Percentiles rank a stretch among this genome's conserved stretches.
Evolutionary conservation across 2,113 vertebrate species (phyloP).

Genomic region (Coryphaenoides rupestris): DNA sequence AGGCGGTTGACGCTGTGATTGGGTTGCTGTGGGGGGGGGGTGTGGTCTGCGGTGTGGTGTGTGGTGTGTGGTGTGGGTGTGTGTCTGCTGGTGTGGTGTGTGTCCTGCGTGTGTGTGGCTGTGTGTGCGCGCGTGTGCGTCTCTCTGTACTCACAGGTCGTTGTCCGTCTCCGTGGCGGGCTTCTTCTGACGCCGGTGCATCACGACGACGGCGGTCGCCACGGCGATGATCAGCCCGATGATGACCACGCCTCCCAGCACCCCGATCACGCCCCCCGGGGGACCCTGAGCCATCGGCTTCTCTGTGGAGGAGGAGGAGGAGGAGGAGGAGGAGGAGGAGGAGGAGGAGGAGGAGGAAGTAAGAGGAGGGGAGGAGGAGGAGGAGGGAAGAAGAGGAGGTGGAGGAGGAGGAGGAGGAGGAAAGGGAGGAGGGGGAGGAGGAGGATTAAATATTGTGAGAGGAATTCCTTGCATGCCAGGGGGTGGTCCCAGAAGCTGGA

Average conservation of each 20-base stretch:
- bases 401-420: too few relatives aligned
- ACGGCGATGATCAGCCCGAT: slow-evolving; percentile 75
- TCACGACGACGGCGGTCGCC: slow-evolving; percentile 76
- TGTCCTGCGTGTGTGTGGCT: not conserved
- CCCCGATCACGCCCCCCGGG: slow-evolving; percentile 76
- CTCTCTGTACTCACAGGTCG: slow-evolving; percentile 80
- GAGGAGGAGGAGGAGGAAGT: too few relatives aligned
- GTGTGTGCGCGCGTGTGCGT: not conserved
- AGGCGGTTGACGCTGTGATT: too few relatives aligned
- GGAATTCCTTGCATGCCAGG: not conserved
- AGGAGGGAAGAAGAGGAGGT: slow-evolving; percentile 4
- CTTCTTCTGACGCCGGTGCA: slow-evolving; percentile 81
- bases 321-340: too few relatives aligned
- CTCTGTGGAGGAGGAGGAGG: slow-evolving; percentile 72
- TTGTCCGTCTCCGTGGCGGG: slow-evolving; percentile 66
- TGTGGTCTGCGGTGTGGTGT: too few relatives aligned
- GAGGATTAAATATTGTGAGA: not conserved
- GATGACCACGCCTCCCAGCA: slow-evolving; percentile 80
- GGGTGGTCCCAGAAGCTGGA: too few relatives aligned
- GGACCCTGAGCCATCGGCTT: slow-evolving; percentile 80
- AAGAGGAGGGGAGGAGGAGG: not conserved
- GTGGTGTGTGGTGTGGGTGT: too few relatives aligned
- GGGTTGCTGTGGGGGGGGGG: too few relatives aligned
- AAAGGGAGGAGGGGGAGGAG: not conserved
- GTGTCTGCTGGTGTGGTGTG: not conserved